Base-by-base conservation (phyloP, 2,888 invertebrate species). In the Cataglyphis albicans region DNA sequence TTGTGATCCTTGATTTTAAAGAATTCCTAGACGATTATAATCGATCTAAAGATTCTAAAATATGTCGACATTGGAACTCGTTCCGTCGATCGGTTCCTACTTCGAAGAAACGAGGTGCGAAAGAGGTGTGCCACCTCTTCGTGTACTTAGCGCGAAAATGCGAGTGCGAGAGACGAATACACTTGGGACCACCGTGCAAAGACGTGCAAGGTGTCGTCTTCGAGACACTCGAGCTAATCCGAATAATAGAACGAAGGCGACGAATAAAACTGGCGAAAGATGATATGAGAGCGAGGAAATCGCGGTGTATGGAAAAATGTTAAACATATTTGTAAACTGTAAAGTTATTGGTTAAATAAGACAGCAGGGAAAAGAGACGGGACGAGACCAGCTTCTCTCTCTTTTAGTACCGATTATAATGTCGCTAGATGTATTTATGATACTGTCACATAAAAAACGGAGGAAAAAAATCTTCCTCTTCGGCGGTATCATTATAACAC, bases 401-500 rank as follows among this genome's bases (percentile, higher is more conserved):
- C 90, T 90, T 90, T 89, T 90, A 90, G 90, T 89, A 90, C 82
- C 80, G 83, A 90, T 90, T 80, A 81, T 89, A 89, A 89, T 85
- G 85, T 88, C 88, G 87, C 89, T 90, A 90, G 89, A 88, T 90
- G 90, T 90, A 90, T 88, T 86, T 89, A 86, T 86, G 83, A 88
- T 83, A 87, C 68, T 55, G 70, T 67, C 86, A 83, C 86, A 86
- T 68, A 57, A 85, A 83, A 85, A 74, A 52, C 1, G 9, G 1
- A 12, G 38, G 25, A 35, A 57, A 55, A 55, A 72, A 55, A 21
- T 70, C 38, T 87, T 84, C 48, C 85, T 89, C 87, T 85, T 86
- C 88, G 84, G 83, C 87, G 85, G 83, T 90, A 90, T 76, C 84
- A 83, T 84, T 83, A 78, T 89, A 90, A 89, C 83, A 89, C 83